These are phyloP conservation scores for Cherax quadricarinatus DNA, from an alignment of 1,140 invertebrate genomes.

Conservation along the genomic window DNA sequence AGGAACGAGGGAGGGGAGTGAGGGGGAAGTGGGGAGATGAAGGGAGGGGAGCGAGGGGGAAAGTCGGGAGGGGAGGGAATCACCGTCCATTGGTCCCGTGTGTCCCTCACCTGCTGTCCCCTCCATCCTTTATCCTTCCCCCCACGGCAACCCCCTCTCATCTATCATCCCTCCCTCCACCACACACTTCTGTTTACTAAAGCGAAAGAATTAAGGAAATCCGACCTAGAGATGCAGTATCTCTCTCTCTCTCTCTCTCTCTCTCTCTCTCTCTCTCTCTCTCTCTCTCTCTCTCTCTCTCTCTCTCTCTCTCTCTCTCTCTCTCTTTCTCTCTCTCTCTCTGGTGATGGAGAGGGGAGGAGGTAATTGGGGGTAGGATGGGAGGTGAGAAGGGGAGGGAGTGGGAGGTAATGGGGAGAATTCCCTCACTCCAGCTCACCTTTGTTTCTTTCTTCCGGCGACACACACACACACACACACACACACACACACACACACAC, in stretches of 20 bases:
- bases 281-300: conserved; percentile 44
- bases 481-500: neutral
- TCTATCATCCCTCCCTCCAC: too few relatives aligned
- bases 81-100: neutral
- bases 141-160: too few relatives aligned
- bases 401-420: neutral
- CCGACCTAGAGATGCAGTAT: neutral
- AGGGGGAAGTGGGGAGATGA: too few relatives aligned
- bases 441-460: neutral
- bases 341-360: neutral
- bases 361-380: neutral
- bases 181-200: too few relatives aligned
- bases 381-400: neutral
- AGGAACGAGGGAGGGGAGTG: neutral
- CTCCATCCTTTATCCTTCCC: too few relatives aligned
- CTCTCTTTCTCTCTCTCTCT: neutral
- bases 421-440: neutral
- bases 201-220: too few relatives aligned
- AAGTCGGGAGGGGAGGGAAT: too few relatives aligned
- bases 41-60: too few relatives aligned
- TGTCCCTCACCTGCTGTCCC: too few relatives aligned
- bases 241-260: conserved; percentile 9
- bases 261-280: conserved; percentile 45
- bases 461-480: neutral
- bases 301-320: conserved; percentile 50